Evolutionary conservation across 1,140 invertebrate genomes (phyloP).

Genomic region (Drosophila prosaltans): DNA sequence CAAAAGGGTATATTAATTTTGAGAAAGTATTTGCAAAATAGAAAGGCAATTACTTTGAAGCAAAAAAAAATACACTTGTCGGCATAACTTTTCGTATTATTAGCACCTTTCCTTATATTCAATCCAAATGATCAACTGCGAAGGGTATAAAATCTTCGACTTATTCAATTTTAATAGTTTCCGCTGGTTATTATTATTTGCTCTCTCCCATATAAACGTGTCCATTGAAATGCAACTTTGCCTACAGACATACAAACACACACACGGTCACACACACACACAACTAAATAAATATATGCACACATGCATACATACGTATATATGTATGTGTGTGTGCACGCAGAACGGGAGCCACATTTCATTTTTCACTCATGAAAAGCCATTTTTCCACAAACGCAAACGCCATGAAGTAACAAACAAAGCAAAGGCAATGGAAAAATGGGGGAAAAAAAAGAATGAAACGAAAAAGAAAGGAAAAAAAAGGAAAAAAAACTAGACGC

Average conservation of each 20-base stretch:
- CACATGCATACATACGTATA: conserved; percentile 3
- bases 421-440: conserved; percentile 43
- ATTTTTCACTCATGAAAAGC: conserved; percentile 64
- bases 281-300: neutral
- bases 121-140: too few species aligned
- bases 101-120: neutral
- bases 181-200: conserved; percentile 30
- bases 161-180: neutral
- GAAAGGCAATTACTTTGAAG: too few species aligned
- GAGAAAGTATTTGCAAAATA: neutral
- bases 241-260: conserved; percentile 13
- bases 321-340: conserved; percentile 17
- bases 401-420: conserved; percentile 67
- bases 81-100: too few species aligned
- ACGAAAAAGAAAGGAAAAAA: conserved; percentile 35
- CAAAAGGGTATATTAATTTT: neutral
- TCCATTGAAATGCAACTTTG: conserved; percentile 30
- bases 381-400: conserved; percentile 60
- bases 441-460: conserved; percentile 32
- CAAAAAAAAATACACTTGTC: too few species aligned
- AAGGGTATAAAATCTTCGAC: neutral
- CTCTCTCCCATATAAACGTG: conserved; percentile 1
- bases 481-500: conserved; percentile 43
- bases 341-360: conserved; percentile 49
- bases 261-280: conserved; percentile 1